Evolutionary conservation across 2,797 vertebrate genomes (phyloP).

Genomic region (Acridotheres tristis): DNA sequence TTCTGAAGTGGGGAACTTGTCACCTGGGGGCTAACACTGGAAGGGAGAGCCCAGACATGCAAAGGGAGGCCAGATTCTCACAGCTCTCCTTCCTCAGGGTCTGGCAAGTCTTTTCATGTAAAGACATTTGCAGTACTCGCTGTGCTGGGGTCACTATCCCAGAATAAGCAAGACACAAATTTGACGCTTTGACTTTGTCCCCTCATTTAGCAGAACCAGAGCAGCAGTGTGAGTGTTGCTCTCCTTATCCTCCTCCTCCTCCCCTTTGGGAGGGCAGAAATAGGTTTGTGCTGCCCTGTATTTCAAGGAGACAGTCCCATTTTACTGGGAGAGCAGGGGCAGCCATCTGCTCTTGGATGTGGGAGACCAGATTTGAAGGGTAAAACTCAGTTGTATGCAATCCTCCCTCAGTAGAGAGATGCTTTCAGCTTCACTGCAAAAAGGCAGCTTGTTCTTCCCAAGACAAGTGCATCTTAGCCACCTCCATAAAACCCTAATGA

Average conservation of each 20-base stretch:
- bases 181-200: rapidly evolving
- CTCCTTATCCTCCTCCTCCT: not conserved
- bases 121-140: not conserved
- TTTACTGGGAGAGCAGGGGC: not conserved
- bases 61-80: not conserved
- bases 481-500: not conserved
- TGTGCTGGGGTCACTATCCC: not conserved
- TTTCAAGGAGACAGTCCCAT: not conserved
- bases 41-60: rapidly evolving
- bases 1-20: not conserved
- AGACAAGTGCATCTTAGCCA: not conserved
- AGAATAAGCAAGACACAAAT: not conserved
- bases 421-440: not conserved
- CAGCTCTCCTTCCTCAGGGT: not conserved
- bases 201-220: not conserved
- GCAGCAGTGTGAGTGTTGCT: rapidly evolving
- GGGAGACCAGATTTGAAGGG: not conserved
- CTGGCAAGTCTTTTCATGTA: not conserved
- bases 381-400: not conserved
- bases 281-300: not conserved
- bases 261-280: not conserved
- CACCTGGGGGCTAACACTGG: not conserved
- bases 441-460: not conserved
- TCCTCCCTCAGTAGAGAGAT: not conserved
- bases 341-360: not conserved